A percentile compares a stretch with the other conserved stretches of the same genome.
Conservation (phyloP, 53 echinoderm and acorn worm genomes). For the Patiria pectinifera region DNA sequence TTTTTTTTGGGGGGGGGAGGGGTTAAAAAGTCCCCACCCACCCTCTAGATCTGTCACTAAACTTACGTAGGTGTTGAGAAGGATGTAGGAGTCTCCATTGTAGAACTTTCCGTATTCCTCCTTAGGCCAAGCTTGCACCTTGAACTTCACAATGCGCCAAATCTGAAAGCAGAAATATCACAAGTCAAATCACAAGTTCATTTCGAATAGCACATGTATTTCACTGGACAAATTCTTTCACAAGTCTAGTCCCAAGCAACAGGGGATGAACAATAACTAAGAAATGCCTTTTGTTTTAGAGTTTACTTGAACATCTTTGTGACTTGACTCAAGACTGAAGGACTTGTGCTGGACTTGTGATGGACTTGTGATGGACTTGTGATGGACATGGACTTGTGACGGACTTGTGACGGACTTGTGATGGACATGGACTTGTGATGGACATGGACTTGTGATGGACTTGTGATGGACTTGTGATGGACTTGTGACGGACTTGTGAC, state of each 20-base stretch:
- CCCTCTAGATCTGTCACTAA: not conserved
- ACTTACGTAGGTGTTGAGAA: conserved; percentile 87
- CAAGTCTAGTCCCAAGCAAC: too few relatives aligned
- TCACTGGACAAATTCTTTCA: too few relatives aligned
- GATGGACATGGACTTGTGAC: too few relatives aligned
- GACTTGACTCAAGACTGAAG: not conserved
- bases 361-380: not conserved
- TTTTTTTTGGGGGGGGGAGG: too few relatives aligned
- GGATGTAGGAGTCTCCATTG: conserved; percentile 84
- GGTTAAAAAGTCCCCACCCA: too few relatives aligned
- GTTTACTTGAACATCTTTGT: not conserved
- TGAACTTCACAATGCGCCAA: conserved; percentile 73
- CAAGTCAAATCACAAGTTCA: too few relatives aligned
- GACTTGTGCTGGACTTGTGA: not conserved
- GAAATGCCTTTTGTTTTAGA: not conserved
- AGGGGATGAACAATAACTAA: not conserved
- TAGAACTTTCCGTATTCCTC: conserved; percentile 77
- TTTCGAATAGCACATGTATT: too few relatives aligned
- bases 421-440: too few relatives aligned
- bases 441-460: too few relatives aligned
- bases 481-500: too few relatives aligned
- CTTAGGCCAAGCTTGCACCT: conserved; percentile 71
- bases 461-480: too few relatives aligned
- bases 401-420: too few relatives aligned
- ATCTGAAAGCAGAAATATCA: conserved; percentile 32